These are phyloP conservation scores for Phyllostomus hastatus DNA, from an alignment of 2,113 vertebrate genomes.

Conservation along the genomic window DNA sequence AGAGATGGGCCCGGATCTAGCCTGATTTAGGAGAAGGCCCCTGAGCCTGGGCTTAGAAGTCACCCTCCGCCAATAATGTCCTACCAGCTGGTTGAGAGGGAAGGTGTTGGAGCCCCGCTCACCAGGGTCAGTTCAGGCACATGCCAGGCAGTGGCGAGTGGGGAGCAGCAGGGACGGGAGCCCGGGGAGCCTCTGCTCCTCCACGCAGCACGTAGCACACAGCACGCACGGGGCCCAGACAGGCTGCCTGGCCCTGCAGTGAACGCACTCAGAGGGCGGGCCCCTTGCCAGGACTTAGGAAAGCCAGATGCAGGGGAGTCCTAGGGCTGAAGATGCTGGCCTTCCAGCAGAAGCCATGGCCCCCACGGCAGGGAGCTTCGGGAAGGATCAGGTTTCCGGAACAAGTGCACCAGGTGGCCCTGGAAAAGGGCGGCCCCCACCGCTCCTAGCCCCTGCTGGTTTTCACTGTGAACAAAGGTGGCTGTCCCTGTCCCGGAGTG, in stretches of 20 bases:
- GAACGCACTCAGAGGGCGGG: not conserved
- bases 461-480: not conserved
- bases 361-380: not conserved
- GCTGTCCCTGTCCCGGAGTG: rapidly evolving
- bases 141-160: rapidly evolving
- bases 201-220: too few species aligned
- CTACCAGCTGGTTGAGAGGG: not conserved
- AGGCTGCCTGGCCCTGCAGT: not conserved
- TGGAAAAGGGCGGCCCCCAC: not conserved
- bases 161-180: not conserved
- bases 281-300: not conserved
- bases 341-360: not conserved
- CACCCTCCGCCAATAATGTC: not conserved
- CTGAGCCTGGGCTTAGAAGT: not conserved
- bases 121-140: not conserved
- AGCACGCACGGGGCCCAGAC: too few species aligned
- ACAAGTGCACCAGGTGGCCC: not conserved
- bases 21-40: not conserved
- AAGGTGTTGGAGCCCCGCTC: not conserved
- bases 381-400: not conserved
- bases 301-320: not conserved
- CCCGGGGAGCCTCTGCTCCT: not conserved
- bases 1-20: not conserved
- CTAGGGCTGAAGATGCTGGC: not conserved
- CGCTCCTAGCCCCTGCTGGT: rapidly evolving